phyloP scores from a whole-genome alignment of 2,888 invertebrate genomes.

The Ophion ellenae region DNA sequence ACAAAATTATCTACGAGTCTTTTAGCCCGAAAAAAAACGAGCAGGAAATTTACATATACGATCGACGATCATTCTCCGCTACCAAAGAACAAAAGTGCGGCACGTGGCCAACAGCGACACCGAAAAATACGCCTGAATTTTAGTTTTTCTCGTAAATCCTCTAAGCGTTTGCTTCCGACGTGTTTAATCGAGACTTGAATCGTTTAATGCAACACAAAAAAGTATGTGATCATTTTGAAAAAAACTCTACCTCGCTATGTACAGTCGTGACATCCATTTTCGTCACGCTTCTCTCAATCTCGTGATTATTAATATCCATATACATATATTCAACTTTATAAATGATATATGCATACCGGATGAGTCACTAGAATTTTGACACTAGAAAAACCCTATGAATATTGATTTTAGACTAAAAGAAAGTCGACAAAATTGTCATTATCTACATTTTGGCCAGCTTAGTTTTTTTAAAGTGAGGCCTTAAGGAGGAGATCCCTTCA shows the following conservation, averaged over 20 bases:
- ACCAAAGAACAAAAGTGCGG: constrained; percentile 7
- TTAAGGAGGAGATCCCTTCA: no score
- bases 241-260: constrained; percentile 7
- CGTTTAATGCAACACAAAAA: constrained; percentile 1
- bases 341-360: not conserved
- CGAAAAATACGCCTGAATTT: no score
- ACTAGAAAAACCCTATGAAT: not conserved
- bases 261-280: constrained; percentile 12
- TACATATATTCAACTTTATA: constrained; percentile 41
- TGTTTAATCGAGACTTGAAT: not conserved
- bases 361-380: not conserved
- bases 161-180: not conserved
- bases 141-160: no score
- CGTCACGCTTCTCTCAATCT: not conserved
- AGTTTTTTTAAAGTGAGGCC: no score
- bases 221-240: not conserved
- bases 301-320: constrained; percentile 5
- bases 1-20: not conserved
- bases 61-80: not conserved
- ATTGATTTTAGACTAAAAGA: no score
- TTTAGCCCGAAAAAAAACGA: not conserved
- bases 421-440: no score
- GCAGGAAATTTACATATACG: not conserved
- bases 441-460: no score
- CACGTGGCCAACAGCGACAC: not conserved